Base-by-base conservation (phyloP, 2,797 vertebrate genomes). In the Scolopax rusticola region DNA sequence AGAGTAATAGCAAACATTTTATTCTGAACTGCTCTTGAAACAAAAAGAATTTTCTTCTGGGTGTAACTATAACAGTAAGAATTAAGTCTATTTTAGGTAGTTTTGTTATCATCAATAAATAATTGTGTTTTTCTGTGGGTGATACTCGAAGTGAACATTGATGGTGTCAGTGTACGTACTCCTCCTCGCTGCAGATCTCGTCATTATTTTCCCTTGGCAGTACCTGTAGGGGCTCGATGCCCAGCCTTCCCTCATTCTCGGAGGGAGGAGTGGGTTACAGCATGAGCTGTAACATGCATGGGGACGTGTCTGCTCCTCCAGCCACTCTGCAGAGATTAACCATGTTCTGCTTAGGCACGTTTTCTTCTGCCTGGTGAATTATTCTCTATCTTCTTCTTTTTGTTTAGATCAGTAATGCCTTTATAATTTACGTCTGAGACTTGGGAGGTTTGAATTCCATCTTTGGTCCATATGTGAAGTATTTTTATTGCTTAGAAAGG, bases 31-130 rank as follows among this genome's bases (percentile, higher is more conserved):
- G 15, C 60, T 87, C 48, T 73, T 89, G 59, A 57, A 75, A 81
- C 33, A 45, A 21, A 93, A 70, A 73, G 33, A 78, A 87, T 64
- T 91, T 94, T 90, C 36, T 54, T 53, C 57, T 33, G 57, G 6
- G 9, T 89, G 3, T 21, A 84, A 65, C 13, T n/a, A 19, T 71
- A 71, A 30, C 18, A 65, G 16, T 54, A 69, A 77, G 41, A 65
- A 54, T 56, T 87, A 6, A 17, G 41, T 80, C 40, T 83, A 5
- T 81, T 84, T 89, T 82, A 56, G 32, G 8, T 53, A 54, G 27
- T 74, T 93, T 77, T 89, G 36, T 82, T 74, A 65, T 51, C 15
- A 57, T 90, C 56, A 74, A 3, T 94, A 87, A 87, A 83, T 89
- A 57, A 82, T 7, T 68, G 13, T 76, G 48, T 28, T 54, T 88